Evolutionary conservation across 1,140 invertebrate species (phyloP).

Genomic region (Microvelia longipes): DNA sequence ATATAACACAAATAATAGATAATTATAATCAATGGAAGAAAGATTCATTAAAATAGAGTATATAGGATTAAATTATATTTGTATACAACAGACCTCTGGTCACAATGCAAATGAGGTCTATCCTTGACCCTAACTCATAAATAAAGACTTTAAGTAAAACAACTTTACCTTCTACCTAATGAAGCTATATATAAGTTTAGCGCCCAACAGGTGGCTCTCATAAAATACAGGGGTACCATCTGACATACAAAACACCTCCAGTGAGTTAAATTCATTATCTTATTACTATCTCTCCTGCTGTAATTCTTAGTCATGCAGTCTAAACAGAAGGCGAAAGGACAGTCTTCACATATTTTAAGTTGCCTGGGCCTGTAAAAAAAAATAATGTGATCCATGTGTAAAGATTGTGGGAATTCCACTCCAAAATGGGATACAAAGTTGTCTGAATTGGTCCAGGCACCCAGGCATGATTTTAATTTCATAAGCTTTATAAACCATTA

Average conservation of each 20-base stretch:
- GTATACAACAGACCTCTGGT: too few relatives aligned
- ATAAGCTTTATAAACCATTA: too few relatives aligned
- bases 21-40: too few relatives aligned
- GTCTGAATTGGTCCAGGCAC: too few relatives aligned
- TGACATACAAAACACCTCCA: constrained; percentile 4
- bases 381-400: neutral
- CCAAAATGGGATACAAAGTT: neutral
- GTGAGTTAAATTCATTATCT: neutral
- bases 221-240: neutral
- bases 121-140: too few relatives aligned
- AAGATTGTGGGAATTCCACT: neutral
- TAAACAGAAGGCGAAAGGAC: constrained; percentile 16
- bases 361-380: neutral
- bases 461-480: too few relatives aligned
- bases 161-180: neutral
- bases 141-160: too few relatives aligned
- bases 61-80: too few relatives aligned
- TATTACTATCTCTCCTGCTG: neutral
- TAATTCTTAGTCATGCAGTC: neutral
- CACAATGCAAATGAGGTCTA: too few relatives aligned
- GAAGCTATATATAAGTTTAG: neutral
- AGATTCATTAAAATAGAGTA: too few relatives aligned
- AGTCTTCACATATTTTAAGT: constrained; percentile 9
- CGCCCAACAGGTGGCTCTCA: constrained; percentile 4
- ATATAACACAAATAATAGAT: too few relatives aligned